These are phyloP conservation scores for Myopa testacea DNA, from an alignment of 2,888 invertebrate genomes.

Conservation along the genomic window DNA sequence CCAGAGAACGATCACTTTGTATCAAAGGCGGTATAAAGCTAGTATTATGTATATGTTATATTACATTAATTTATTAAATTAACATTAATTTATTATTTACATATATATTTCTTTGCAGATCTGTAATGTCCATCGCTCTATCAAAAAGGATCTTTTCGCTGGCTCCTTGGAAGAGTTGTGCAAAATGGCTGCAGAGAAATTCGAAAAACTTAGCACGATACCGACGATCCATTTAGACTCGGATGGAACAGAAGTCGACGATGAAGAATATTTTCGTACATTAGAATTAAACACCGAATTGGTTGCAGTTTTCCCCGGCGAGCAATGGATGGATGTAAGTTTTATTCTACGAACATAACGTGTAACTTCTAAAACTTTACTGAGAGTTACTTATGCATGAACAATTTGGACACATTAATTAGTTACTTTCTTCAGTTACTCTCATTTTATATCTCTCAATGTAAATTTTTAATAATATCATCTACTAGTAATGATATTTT, in stretches of 20 bases:
- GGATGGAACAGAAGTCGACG: constrained; percentile 95
- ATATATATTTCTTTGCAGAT: constrained; percentile 55
- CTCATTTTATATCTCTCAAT: too few species aligned
- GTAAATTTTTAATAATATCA: too few species aligned
- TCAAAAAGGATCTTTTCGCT: constrained; percentile 86
- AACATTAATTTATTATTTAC: background rate
- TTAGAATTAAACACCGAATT: constrained; percentile 88
- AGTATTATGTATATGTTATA: background rate
- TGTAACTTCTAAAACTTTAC: too few species aligned
- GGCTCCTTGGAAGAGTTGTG: constrained; percentile 82
- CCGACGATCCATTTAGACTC: constrained; percentile 88
- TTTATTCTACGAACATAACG: background rate
- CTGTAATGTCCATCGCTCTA: constrained; percentile 80
- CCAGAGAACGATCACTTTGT: too few species aligned
- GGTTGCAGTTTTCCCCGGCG: constrained; percentile 82
- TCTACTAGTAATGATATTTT: too few species aligned
- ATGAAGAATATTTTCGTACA: constrained; percentile 94
- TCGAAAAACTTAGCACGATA: constrained; percentile 71
- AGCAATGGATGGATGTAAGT: constrained; percentile 77
- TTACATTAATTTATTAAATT: background rate
- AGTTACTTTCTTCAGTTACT: too few species aligned
- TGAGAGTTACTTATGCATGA: too few species aligned
- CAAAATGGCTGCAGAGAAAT: constrained; percentile 80
- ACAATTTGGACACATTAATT: too few species aligned
- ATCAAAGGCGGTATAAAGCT: too few species aligned